phyloP scores from a whole-genome alignment of 2,888 invertebrate species.

The Callimorpha dominula region DNA sequence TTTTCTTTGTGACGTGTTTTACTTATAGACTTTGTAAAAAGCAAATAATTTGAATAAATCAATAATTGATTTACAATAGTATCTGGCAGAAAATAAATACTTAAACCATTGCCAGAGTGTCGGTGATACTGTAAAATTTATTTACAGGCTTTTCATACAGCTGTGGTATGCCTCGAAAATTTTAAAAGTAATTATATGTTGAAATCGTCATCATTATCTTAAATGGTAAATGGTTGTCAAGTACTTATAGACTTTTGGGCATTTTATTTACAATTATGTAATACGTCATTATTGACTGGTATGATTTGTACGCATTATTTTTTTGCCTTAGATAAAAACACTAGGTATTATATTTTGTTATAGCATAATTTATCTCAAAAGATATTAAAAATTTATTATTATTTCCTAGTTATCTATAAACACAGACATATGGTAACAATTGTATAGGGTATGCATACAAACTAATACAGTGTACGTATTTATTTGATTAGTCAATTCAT shows the following conservation, averaged over 20 bases:
- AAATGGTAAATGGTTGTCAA: conserved; percentile 5
- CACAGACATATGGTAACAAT: neutral
- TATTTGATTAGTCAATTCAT: neutral
- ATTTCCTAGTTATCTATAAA: neutral
- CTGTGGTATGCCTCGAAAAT: conserved; percentile 1
- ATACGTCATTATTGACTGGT: no score
- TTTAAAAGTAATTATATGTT: conserved; percentile 1
- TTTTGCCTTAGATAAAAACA: no score
- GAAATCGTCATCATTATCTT: conserved; percentile 14
- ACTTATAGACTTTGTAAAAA: neutral
- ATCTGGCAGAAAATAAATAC: conserved; percentile 23
- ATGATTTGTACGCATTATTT: no score
- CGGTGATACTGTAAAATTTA: conserved; percentile 59
- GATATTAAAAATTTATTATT: no score
- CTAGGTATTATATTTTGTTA: no score
- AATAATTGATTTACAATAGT: neutral
- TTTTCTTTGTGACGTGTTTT: no score
- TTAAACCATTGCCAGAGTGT: conserved; percentile 44
- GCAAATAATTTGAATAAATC: conserved; percentile 2
- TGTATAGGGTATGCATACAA: neutral
- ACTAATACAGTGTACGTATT: neutral
- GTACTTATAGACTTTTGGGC: neutral
- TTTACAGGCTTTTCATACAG: conserved; percentile 32
- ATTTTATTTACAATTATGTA: neutral
- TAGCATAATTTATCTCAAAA: no score